Evolutionary conservation across 2,797 vertebrate genomes (phyloP).

Genomic region (Triplophysa bombifrons): DNA sequence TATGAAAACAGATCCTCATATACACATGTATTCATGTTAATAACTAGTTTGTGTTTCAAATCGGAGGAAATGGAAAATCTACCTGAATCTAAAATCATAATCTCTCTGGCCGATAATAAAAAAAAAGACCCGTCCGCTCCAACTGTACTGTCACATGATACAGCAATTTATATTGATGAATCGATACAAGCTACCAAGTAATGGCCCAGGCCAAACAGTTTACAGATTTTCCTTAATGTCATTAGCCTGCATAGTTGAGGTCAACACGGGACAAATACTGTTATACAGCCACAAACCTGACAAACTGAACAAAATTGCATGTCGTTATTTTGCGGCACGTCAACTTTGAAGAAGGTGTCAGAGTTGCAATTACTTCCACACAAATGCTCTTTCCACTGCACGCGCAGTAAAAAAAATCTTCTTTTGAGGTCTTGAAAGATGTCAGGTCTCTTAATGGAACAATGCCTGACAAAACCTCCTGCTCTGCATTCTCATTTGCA

Average conservation of each 20-base stretch:
- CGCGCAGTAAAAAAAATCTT: constrained; percentile 1
- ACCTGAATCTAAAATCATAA: constrained; percentile 20
- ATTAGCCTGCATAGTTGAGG: constrained; percentile 4
- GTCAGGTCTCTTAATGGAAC: constrained; percentile 48
- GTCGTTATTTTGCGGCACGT: constrained; percentile 38
- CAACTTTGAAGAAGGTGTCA: constrained; percentile 23
- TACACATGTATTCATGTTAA: neutral
- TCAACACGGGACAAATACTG: constrained; percentile 24
- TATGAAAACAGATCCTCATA: neutral
- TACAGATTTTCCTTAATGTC: neutral
- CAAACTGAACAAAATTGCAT: constrained; percentile 37
- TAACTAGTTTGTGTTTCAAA: neutral
- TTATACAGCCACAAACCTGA: neutral
- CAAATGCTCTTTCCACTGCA: constrained; percentile 18
- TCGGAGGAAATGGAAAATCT: neutral
- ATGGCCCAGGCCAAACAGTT: constrained; percentile 3
- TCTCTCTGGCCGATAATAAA: neutral
- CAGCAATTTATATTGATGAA: neutral
- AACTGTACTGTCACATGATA: neutral
- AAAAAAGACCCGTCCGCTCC: neutral
- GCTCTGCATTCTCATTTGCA: constrained; percentile 47
- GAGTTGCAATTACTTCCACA: constrained; percentile 27
- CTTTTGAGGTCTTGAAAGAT: constrained; percentile 43
- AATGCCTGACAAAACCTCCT: constrained; percentile 38
- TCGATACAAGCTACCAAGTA: neutral